Percentiles rank a stretch among this genome's conserved stretches.
These are phyloP conservation scores for Andrena cerasifolii DNA, from an alignment of 1,140 invertebrate species.

Conservation along the genomic window DNA sequence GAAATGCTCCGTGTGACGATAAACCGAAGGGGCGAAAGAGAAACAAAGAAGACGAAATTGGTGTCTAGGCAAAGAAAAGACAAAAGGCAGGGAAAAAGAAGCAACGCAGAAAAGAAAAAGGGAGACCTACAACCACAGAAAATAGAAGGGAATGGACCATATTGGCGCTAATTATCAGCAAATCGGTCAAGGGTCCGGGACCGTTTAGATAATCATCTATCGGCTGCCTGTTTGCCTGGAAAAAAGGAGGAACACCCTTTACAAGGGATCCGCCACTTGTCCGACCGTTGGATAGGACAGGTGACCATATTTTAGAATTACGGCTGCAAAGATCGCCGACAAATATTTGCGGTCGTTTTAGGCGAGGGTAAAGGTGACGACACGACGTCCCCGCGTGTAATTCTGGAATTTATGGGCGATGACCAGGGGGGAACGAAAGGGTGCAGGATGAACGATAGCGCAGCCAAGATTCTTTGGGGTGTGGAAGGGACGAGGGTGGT, in stretches of 20 bases:
- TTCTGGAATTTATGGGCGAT: conserved; percentile 69
- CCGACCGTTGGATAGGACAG: background rate
- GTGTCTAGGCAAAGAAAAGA: conserved; percentile 7
- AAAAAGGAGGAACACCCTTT: background rate
- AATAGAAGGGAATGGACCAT: conserved; percentile 45
- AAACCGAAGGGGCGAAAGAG: too few species aligned
- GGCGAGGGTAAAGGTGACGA: conserved; percentile 4
- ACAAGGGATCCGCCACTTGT: background rate
- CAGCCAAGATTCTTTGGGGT: conserved; percentile 19
- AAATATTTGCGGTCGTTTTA: conserved; percentile 66
- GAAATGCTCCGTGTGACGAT: too few species aligned
- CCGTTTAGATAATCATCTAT: conserved; percentile 52
- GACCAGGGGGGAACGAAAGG: conserved; percentile 39
- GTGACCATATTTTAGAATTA: conserved; percentile 58
- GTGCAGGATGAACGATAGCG: conserved; percentile 14
- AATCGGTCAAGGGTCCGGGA: conserved; percentile 5
- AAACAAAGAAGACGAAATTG: too few species aligned
- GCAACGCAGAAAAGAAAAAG: background rate
- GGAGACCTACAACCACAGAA: background rate
- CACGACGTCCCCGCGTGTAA: conserved; percentile 49
- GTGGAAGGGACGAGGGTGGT: background rate
- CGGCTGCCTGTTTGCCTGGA: background rate
- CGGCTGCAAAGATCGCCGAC: conserved; percentile 48
- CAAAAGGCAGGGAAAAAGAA: background rate
- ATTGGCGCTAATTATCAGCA: conserved; percentile 56